phyloP scores from a whole-genome alignment of 2,113 vertebrate genomes.

The Phalacrocorax brasilianus region DNA sequence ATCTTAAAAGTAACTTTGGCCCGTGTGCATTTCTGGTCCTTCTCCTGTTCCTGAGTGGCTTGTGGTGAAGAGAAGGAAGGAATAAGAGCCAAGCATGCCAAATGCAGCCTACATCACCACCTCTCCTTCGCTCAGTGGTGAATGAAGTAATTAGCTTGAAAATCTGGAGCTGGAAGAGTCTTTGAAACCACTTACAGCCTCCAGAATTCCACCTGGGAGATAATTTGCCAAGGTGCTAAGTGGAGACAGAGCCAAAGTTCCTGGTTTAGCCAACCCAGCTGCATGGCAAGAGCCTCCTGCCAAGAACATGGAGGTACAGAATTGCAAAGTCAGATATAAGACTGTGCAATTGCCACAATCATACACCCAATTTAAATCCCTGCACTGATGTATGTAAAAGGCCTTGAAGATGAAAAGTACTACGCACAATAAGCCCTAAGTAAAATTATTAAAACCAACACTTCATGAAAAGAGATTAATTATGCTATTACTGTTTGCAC shows the following conservation, averaged over 20 bases:
- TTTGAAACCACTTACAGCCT: conserved; percentile 35
- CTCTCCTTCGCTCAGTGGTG: conserved; percentile 8
- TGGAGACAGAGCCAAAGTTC: conserved; percentile 47
- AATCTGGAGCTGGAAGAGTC: conserved; percentile 33
- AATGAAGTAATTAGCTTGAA: conserved; percentile 52
- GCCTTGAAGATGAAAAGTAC: conserved; percentile 38
- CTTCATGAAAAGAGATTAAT: conserved; percentile 55
- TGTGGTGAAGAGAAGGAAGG: background rate
- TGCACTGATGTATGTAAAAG: background rate
- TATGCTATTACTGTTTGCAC: conserved; percentile 45
- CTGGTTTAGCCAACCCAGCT: conserved; percentile 41
- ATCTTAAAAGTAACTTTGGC: background rate
- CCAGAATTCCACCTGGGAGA: conserved; percentile 53
- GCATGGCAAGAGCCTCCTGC: conserved; percentile 30
- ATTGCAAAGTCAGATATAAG: conserved; percentile 28
- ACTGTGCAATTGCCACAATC: background rate
- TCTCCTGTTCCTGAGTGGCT: background rate
- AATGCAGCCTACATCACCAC: background rate
- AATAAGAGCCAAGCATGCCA: background rate
- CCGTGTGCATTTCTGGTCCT: background rate
- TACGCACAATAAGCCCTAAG: background rate
- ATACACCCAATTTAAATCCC: background rate
- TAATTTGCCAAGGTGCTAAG: conserved; percentile 54
- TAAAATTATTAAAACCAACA: conserved; percentile 55
- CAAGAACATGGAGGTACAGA: background rate